Conservation (phyloP, 2,113 vertebrate genomes). For the Gallinago paraguaiae region DNA sequence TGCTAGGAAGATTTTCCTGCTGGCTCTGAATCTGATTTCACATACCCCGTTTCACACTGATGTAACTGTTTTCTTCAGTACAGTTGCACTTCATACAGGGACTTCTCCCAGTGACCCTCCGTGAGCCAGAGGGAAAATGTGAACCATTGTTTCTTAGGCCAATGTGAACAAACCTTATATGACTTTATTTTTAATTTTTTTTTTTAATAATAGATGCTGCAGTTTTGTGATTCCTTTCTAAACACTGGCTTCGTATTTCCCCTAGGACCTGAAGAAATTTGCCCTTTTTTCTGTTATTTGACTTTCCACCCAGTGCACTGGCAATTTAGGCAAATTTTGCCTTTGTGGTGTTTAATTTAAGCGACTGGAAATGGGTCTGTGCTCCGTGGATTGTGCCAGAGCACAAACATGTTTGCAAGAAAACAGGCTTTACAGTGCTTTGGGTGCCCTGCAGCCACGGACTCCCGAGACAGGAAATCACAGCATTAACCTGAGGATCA, state of each 20-base stretch:
- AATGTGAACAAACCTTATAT: neutral
- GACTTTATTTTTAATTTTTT: neutral
- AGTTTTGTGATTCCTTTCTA: neutral
- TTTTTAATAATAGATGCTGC: neutral
- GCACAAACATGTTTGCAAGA: neutral
- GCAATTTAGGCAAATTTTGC: neutral
- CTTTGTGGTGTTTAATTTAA: slow-evolving; percentile 7
- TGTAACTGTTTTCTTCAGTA: slow-evolving; percentile 12
- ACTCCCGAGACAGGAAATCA: neutral
- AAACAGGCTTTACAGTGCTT: neutral
- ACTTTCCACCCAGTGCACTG: neutral
- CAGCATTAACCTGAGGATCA: neutral
- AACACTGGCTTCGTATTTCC: neutral
- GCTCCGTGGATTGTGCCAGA: neutral
- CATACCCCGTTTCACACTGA: neutral
- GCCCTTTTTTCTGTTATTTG: neutral
- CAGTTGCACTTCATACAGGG: neutral
- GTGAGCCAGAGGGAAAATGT: neutral
- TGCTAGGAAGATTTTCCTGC: slow-evolving; percentile 7
- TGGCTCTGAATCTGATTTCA: slow-evolving; percentile 20
- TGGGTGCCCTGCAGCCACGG: slow-evolving; percentile 5
- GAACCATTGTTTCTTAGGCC: neutral
- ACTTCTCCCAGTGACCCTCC: neutral
- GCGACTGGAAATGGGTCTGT: neutral
- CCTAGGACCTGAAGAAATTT: neutral